Evolutionary conservation across 2,113 vertebrate species (phyloP), one percentile per base, ranked within the genome.

Genomic region (Eulemur rufifrons): DNA sequence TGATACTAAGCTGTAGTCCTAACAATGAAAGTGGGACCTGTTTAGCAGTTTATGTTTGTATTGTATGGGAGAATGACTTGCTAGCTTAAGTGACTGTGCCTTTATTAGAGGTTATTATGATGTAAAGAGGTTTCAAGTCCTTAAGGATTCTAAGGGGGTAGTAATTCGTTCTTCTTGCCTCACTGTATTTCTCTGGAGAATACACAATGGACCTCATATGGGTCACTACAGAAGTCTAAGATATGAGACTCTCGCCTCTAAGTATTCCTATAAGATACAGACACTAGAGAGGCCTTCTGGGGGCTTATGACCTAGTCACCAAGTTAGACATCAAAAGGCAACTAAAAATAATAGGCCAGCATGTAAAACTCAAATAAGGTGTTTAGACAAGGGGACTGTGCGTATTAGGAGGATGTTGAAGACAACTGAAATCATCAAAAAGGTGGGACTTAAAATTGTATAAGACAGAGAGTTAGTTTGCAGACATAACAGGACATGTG

Each of bases 101-200:
- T 95, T 98, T 95, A 97, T 95, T 97, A 97, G 93, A 96, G 63
- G 68, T 76, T 83, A 86, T 93, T 95, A 90, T 63, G 89, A 95
- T 84, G 47, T 77, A 84, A 96, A 95, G 88, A 54, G 91, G 97
- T 88, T 96, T 94, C n/a, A 29, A 92, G 71, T 66, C 82, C 61
- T 91, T 56, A 47, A 80, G 50, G 2, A 8, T 78, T 73, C 47
- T 64, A 45, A 69, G 59, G 12, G n/a, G 74, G 7, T 87, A 61
- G 63, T 91, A 96, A 89, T 56, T 42, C 39, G n/a, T 25, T 97
- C 74, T 95, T 86, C 73, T 87, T 45, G 29, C 39, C 14, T 92
- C 17, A 14, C 32, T 61, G 17, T 92, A 76, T 97, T 96, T 95
- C 93, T 82, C 42, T 59, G 76, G 91, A 73, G 61, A 93, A 85